Evolutionary conservation across 2,888 invertebrate species (phyloP), one percentile per base, ranked within the genome.

Genomic region (Criorhina ranunculi): DNA sequence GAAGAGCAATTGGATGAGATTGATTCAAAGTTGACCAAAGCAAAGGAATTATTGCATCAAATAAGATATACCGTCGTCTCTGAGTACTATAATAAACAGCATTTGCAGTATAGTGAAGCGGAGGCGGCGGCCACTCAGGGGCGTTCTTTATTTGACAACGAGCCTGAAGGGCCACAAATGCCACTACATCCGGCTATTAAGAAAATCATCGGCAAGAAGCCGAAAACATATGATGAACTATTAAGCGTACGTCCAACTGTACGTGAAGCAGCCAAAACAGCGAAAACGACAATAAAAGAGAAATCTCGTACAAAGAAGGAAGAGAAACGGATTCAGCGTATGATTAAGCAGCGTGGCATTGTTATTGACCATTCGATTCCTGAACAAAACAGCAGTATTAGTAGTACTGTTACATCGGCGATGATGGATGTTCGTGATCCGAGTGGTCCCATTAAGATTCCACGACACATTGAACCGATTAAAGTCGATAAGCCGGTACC

Each of bases 161-260:
- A 89, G 67, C 78, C 87, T 0, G 86, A 86, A 0, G 89, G 88
- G 0, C 91, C 92, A 0, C 94, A 94, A 88, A 91, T 92, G 4
- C 90, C 93, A 4, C 93, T 97, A 55, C 97, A 97, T 92, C 97
- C 97, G 0, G 95, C 97, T 0, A 92, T 96, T 0, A 95, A 95
- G 76, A 95, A 95, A 88, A 92, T 96, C 9, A 92, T 96, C 0
- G 95, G 95, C 4, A 93, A 94, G 87, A 91, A 92, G 69, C 92
- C 94, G 0, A 92, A 92, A 0, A 92, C 93, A 77, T 89, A 93
- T 0, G 91, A 92, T 0, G 93, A 94, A 88, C 92, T 93, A 12
- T 91, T 93, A 88, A 90, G 91, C 11, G 88, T 88, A 0, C 89
- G 93, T 2, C 92, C 92, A 0, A 90, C 89, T 53, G 92, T 93